phyloP scores from a whole-genome alignment of 2,797 vertebrate species.

The Varecia variegata region DNA sequence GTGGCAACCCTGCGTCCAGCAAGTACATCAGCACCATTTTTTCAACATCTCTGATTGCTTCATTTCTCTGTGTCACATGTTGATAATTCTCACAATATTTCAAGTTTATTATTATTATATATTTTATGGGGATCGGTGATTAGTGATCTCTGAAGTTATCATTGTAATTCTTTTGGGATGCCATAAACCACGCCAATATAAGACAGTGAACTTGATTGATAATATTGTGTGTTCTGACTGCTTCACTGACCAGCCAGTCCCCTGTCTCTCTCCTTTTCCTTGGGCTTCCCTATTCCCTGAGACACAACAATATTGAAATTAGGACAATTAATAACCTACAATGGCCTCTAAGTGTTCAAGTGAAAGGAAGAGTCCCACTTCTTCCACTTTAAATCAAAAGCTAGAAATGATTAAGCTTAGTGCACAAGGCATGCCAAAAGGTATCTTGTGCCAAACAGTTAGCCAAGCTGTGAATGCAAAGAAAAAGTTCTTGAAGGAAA shows the following conservation, averaged over 20 bases:
- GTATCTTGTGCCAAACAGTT: too few species aligned
- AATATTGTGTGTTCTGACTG: background rate
- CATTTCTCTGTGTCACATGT: background rate
- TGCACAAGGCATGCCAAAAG: too few species aligned
- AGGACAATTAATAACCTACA: background rate
- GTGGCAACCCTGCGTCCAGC: too few species aligned
- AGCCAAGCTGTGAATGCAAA: too few species aligned
- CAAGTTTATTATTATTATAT: background rate
- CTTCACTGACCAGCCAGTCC: background rate
- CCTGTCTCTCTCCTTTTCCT: background rate
- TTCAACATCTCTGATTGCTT: background rate
- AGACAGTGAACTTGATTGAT: background rate
- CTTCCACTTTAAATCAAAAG: background rate
- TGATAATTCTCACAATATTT: background rate
- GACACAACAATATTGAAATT: background rate
- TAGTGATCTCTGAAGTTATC: too few species aligned
- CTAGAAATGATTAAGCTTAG: background rate
- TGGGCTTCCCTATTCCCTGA: background rate
- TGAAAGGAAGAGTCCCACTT: background rate
- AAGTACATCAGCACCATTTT: too few species aligned
- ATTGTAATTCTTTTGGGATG: too few species aligned
- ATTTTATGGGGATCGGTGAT: background rate
- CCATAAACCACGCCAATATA: background rate
- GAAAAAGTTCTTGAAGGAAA: too few species aligned
- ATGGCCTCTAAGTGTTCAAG: background rate